These are phyloP conservation scores for Cyclophora punctaria DNA, from an alignment of 2,888 invertebrate species.

Conservation along the genomic window DNA sequence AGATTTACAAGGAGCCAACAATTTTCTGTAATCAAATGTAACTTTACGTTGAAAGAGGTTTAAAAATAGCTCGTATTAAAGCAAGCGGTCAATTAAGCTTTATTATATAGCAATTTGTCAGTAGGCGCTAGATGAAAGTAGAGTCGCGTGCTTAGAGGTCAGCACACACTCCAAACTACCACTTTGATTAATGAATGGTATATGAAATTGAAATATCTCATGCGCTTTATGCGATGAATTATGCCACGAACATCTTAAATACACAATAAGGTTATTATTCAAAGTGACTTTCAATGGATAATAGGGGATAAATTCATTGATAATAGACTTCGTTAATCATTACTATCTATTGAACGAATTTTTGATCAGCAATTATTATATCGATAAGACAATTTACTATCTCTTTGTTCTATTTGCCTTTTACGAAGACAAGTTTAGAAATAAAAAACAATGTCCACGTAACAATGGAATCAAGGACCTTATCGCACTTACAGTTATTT, in stretches of 20 bases:
- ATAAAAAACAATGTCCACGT: too few relatives aligned
- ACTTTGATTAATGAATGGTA: constrained; percentile 47
- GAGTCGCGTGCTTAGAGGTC: constrained; percentile 40
- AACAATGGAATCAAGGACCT: too few relatives aligned
- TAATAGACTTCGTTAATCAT: not conserved
- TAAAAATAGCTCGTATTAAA: constrained; percentile 29
- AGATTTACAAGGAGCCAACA: too few relatives aligned
- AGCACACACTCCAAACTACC: constrained; percentile 31
- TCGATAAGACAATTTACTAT: not conserved
- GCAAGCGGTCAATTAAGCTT: constrained; percentile 46
- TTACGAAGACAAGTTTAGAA: too few relatives aligned
- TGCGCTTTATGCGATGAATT: constrained; percentile 20
- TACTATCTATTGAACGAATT: not conserved
- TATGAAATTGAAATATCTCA: constrained; percentile 47
- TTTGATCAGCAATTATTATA: not conserved
- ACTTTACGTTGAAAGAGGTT: constrained; percentile 8
- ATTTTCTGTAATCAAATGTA: too few relatives aligned
- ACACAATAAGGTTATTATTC: constrained; percentile 22
- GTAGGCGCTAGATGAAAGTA: constrained; percentile 45
- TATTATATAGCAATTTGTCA: constrained; percentile 60
- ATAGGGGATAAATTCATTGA: constrained; percentile 10
- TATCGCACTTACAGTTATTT: too few relatives aligned
- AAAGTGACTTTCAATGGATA: constrained; percentile 17
- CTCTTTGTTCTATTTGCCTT: too few relatives aligned
- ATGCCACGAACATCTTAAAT: constrained; percentile 18